Conservation (phyloP, 2,888 invertebrate species). For the Drosophila infuscata region DNA sequence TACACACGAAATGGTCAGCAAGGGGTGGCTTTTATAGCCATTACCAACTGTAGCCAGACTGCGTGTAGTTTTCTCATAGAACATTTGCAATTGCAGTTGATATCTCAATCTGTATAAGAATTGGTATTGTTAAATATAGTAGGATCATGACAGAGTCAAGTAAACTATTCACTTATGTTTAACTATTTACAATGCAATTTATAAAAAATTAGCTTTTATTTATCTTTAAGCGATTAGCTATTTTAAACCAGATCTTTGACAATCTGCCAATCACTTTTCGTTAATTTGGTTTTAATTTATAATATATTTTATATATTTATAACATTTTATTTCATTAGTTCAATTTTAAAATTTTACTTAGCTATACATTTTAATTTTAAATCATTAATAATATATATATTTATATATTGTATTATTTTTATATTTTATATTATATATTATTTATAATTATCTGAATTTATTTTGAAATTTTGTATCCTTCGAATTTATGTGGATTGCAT, state of each 20-base stretch:
- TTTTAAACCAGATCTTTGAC: not conserved
- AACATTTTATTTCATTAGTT: not conserved
- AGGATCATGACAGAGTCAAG: not conserved
- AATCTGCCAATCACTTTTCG: not conserved
- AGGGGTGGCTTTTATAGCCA: constrained; percentile 27
- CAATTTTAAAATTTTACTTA: accelerated
- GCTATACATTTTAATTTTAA: not conserved
- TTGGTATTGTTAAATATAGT: not conserved
- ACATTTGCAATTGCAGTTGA: not conserved
- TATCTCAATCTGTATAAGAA: not conserved
- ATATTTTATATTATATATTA: not conserved
- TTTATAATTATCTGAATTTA: not conserved
- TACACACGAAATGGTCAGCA: constrained; percentile 41
- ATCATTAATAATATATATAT: not conserved
- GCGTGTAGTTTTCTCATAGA: constrained; percentile 9
- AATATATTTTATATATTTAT: not conserved
- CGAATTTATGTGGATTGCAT: not conserved
- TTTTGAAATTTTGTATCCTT: accelerated
- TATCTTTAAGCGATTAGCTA: not conserved
- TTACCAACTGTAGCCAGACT: constrained; percentile 18
- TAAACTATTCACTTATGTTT: not conserved
- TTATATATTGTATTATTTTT: not conserved
- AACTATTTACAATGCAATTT: not conserved
- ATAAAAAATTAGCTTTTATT: not conserved
- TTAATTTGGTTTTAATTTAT: not conserved